phyloP scores from a whole-genome alignment of 2,113 vertebrate species.

The Leiothrix lutea region DNA sequence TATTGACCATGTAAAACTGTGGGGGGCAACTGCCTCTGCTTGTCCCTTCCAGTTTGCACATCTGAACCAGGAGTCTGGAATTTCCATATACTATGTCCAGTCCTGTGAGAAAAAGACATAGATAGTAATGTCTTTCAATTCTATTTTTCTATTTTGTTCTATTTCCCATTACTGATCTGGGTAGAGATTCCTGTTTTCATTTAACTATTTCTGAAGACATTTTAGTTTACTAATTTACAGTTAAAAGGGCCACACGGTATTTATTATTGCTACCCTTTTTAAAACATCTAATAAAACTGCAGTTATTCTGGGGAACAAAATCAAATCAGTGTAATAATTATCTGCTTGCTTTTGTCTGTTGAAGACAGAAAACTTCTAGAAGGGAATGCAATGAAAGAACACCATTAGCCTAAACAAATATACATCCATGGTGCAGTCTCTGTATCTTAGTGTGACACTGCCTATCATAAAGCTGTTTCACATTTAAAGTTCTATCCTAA shows the following conservation, averaged over 20 bases:
- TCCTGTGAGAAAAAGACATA: neutral
- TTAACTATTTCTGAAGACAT: slow-evolving; percentile 28
- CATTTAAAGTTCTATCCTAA: neutral
- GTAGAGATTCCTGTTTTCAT: neutral
- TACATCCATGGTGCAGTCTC: neutral
- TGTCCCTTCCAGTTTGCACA: neutral
- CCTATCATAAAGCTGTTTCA: neutral
- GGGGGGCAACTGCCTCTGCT: neutral
- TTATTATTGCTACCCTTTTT: slow-evolving; percentile 6
- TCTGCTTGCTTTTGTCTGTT: neutral
- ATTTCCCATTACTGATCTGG: neutral
- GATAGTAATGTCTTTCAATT: neutral
- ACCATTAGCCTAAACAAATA: neutral
- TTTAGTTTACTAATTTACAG: slow-evolving; percentile 1
- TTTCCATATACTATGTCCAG: neutral
- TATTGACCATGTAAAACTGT: neutral
- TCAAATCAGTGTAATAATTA: slow-evolving; percentile 19
- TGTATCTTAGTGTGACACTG: neutral
- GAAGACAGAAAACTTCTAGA: neutral
- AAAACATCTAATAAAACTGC: slow-evolving; percentile 23
- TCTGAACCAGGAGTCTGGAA: neutral
- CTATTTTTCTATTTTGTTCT: neutral
- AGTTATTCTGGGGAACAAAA: slow-evolving; percentile 17
- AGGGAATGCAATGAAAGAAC: neutral
- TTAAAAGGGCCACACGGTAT: neutral